Evolutionary conservation across 2,888 invertebrate genomes (phyloP), one percentile per base, ranked within the genome.

Genomic region (Lycophotia porphyrea): DNA sequence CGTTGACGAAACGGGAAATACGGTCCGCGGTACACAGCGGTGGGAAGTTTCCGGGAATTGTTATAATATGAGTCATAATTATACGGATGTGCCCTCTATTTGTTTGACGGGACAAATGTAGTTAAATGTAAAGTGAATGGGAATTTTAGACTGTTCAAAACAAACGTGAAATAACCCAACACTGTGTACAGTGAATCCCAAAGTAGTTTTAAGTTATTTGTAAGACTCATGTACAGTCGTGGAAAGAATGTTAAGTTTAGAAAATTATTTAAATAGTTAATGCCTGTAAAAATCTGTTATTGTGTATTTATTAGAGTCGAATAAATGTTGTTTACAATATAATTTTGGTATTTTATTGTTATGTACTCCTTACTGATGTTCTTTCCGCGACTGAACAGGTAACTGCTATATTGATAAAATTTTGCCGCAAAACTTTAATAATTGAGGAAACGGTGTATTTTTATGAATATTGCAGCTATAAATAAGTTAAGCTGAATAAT

Each of bases 261-360:
- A 80, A 74, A 81, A 80, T 83, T 88, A 88, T 88, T 87, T 88
- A 88, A 82, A 84, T 88, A 88, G 87, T 71, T 85, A 85, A 83
- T 87, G 27, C 76, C 65, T 88, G 88, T 88, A 88, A 87, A 87
- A 87, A 88, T 68, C 75, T 88, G 87, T 84, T 88, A 87, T 78
- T 88, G 82, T 88, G 84, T 87, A 87, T 88, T 88, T 88, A 88
- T 88, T 83, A 88, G 81, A 85, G 74, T 81, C 72, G 69, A 88
- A 88, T 87, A 87, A 88, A 88, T 80, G 82, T 86, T 86, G 83
- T 87, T 85, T 78, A 81, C 77, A 52, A 84, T 84, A 74, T 76
- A 74, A 66, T 68, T 81, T 85, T 84, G 80, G 83, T 87, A 84
- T 84, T 84, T 84, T 81, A 84, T 86, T 81, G 72, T 74, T 71